Base-by-base conservation (phyloP, 2,113 vertebrate species). In the Gadus macrocephalus region DNA sequence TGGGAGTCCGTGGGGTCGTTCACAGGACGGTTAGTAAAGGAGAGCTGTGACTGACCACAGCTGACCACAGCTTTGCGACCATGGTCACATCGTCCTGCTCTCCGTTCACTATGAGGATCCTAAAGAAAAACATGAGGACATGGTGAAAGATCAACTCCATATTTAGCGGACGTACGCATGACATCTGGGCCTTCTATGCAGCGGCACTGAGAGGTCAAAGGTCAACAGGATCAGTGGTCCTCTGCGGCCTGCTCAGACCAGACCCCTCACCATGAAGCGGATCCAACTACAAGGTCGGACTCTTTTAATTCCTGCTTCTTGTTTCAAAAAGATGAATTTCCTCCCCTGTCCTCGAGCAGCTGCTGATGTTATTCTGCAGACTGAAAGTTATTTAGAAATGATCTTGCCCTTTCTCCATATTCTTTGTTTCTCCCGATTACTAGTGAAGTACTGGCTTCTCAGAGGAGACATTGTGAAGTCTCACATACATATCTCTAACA, bases 341-440 rank as follows among this genome's bases (percentile, higher is more conserved):
- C 73, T 42, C 53, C 53, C 56, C 72, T 76, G 67, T 81, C 78
- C 65, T 73, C 71, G 69, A 82, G 78, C 84, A 88, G 84, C 85
- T 90, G 88, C 79, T 87, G 83, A 84, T 84, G 77, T 88, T 79
- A 73, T 70, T 83, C 63, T 62, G 53, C 81, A 83, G 77, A 85
- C 77, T 83, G 74, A 12, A 15, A 56, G 55, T 49, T 49, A 49
- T 49, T 49, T 49, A 49, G 42, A 49, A 49, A 49, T 9, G 42
- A 14, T 12, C 31, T 35, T 4, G 31, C 31, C 31, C 31, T 35
- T 35, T 35, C 31, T 35, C 31, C 31, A 35, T 35, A 35, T 35
- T 35, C 31, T 35, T 35, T 35, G 31, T 35, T 35, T 35, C 25
- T 25, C 25, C 25, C 5, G 11, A 42, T 8, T 8, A 42, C 5